Conservation (phyloP, 2,797 vertebrate species). For the Graptemys geographica region DNA sequence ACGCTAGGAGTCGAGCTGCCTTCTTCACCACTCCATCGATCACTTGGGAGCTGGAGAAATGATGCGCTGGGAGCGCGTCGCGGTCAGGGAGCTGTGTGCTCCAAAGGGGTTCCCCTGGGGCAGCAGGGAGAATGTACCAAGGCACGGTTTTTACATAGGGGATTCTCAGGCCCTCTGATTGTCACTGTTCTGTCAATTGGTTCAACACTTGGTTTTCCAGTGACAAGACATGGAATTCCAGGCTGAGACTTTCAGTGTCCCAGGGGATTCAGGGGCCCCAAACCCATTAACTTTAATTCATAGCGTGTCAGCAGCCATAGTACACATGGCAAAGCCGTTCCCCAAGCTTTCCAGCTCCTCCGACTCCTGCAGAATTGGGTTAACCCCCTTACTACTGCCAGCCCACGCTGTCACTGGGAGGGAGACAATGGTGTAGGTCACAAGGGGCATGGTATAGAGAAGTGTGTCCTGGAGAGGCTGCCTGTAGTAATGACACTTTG, state of each 20-base stretch:
- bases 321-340: neutral
- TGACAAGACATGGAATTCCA: neutral
- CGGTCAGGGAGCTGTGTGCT: neutral
- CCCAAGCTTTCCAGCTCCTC: neutral
- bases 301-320: neutral
- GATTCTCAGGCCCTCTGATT: neutral
- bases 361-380: neutral
- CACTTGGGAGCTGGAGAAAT: neutral
- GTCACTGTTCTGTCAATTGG: neutral
- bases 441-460: neutral
- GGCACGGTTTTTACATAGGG: neutral
- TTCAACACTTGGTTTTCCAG: neutral
- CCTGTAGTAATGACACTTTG: neutral
- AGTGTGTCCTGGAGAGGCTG: no score
- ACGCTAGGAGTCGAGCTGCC: neutral
- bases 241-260: neutral
- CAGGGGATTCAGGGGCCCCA: neutral
- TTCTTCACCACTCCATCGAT: rapidly evolving
- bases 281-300: neutral
- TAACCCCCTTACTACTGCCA: neutral
- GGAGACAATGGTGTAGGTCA: neutral
- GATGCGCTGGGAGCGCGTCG: rapidly evolving
- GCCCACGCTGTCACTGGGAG: neutral
- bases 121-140: neutral
- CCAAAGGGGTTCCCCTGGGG: neutral